Evolutionary conservation across 2,888 invertebrate genomes (phyloP), one percentile per base, ranked within the genome.

Genomic region (Merodon equestris): DNA sequence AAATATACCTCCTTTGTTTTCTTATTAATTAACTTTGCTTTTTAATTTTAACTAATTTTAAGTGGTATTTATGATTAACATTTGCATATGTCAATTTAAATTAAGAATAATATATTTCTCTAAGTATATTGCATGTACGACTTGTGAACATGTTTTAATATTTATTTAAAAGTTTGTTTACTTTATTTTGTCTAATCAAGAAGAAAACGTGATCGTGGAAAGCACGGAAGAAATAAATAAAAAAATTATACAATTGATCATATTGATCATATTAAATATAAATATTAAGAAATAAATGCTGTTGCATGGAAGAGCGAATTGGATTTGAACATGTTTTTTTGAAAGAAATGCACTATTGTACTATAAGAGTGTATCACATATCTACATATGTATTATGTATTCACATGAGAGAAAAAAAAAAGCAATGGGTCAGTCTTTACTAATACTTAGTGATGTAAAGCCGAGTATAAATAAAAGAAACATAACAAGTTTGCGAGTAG

Each of bases 241-340:
- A 70, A 70, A 61, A 60, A 60, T 60, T 76, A 66, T 66, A 76
- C 71, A 76, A 66, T 71, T 66, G n/a, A 66, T 61, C 51, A n/a
- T n/a, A n/a, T n/a, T n/a, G n/a, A n/a, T n/a, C n/a, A n/a, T 27
- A 67, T 61, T 4, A 7, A 27, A 27, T 4, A 27, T n/a, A n/a
- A n/a, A n/a, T n/a, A n/a, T n/a, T n/a, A n/a, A n/a, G n/a, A n/a
- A n/a, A n/a, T n/a, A n/a, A 27, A 27, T 27, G 27, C 7, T 7
- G 27, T 27, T 27, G 27, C 7, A 4, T 27, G 7, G 7, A 27
- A 27, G n/a, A n/a, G n/a, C n/a, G n/a, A n/a, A n/a, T n/a, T n/a
- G n/a, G n/a, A n/a, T n/a, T n/a, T n/a, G n/a, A n/a, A n/a, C n/a
- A n/a, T n/a, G n/a, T n/a, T n/a, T n/a, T n/a, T n/a, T n/a, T n/a